Conservation (phyloP, 2,797 vertebrate species). For the Pipistrellus nathusii region DNA sequence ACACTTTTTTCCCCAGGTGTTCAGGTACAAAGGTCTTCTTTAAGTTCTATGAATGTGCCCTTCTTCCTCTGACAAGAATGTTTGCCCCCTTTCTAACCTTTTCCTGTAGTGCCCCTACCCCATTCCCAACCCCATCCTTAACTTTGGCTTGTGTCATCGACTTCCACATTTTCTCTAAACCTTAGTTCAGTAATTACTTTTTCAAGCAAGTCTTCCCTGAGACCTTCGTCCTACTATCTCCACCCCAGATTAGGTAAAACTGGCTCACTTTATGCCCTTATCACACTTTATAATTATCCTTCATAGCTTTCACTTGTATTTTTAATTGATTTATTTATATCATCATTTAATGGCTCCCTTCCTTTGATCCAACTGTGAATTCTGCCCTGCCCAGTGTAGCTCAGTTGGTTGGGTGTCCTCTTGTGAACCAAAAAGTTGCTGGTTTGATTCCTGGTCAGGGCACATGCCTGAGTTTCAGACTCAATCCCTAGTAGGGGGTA, state of each 20-base stretch:
- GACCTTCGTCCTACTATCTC: not conserved
- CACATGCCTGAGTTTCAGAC: not conserved
- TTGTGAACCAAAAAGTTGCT: not conserved
- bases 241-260: not conserved
- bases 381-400: not conserved
- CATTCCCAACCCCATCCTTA: not conserved
- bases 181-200: constrained; percentile 20
- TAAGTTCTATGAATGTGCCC: not conserved
- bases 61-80: not conserved
- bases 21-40: not conserved
- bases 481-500: not conserved
- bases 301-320: not conserved
- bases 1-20: not conserved
- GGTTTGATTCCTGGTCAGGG: not conserved
- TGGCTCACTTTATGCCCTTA: not conserved
- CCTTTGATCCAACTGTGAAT: constrained; percentile 11
- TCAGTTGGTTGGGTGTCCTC: not conserved
- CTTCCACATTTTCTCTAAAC: not conserved
- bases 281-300: constrained; percentile 32
- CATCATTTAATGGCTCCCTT: constrained; percentile 11
- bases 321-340: constrained; percentile 62
- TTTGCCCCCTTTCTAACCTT: not conserved
- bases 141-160: not conserved
- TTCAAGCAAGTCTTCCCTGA: constrained; percentile 37
- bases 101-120: not conserved